These are phyloP conservation scores for Tethya wilhelma DNA, from an alignment of 37 sponge, comb jelly and placozoan species.

Conservation along the genomic window DNA sequence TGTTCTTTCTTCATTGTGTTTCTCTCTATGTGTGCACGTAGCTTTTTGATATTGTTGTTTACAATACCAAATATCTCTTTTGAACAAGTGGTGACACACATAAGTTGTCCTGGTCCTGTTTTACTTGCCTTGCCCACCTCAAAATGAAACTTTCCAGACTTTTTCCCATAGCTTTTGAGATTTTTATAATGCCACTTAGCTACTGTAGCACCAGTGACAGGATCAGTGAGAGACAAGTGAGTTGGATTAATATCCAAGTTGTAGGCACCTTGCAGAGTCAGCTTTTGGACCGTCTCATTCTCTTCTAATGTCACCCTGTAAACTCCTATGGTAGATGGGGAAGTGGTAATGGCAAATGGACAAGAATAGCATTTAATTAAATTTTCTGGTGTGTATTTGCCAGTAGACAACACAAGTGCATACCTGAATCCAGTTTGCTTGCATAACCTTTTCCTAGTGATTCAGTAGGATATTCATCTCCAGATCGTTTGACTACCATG, in stretches of 20 bases:
- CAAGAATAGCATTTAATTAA: no score
- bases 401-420: no score
- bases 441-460: neutral
- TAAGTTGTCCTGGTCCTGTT: slow-evolving; percentile 30
- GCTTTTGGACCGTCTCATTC: slow-evolving; percentile 35
- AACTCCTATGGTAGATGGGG: slow-evolving; percentile 44
- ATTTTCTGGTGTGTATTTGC: no score
- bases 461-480: neutral
- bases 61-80: slow-evolving; percentile 64
- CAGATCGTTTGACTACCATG: neutral
- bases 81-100: slow-evolving; percentile 22
- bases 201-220: slow-evolving; percentile 13
- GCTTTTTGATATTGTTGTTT: slow-evolving; percentile 54
- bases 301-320: slow-evolving; percentile 49
- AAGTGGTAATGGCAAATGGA: no score
- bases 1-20: neutral
- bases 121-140: slow-evolving; percentile 37
- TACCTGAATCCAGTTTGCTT: neutral
- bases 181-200: slow-evolving; percentile 59
- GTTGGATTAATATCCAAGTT: slow-evolving; percentile 30
- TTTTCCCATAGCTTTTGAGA: slow-evolving; percentile 60
- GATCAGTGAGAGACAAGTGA: slow-evolving; percentile 17
- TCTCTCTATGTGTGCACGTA: neutral
- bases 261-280: slow-evolving; percentile 44
- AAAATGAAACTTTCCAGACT: slow-evolving; percentile 39